phyloP scores from a whole-genome alignment of 2,888 invertebrate species.

The Agonopterix heracliana region DNA sequence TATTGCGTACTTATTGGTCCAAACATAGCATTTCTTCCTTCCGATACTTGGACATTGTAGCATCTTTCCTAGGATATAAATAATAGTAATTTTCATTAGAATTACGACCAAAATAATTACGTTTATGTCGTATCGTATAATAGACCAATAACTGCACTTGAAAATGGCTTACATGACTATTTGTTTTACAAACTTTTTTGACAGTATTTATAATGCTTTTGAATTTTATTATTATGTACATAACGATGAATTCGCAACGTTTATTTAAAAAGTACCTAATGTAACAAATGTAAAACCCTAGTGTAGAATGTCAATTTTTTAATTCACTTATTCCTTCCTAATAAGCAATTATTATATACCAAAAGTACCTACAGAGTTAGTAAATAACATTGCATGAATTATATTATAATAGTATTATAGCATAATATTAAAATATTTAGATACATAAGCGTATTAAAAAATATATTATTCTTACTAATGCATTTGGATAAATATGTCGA shows the following conservation, averaged over 20 bases:
- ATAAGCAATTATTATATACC: slow-evolving; percentile 63
- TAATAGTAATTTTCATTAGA: slow-evolving; percentile 3
- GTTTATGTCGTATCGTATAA: slow-evolving; percentile 9
- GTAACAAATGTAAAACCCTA: slow-evolving; percentile 17
- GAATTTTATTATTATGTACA: too few species aligned
- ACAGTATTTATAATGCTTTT: too few species aligned
- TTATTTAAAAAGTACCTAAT: background rate
- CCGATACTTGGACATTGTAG: too few species aligned
- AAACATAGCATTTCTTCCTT: too few species aligned
- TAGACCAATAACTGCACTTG: slow-evolving; percentile 13
- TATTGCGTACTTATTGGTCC: background rate
- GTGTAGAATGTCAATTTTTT: slow-evolving; percentile 63
- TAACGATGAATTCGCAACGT: too few species aligned
- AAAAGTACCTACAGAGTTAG: slow-evolving; percentile 59
- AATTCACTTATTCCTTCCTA: slow-evolving; percentile 68
- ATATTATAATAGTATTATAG: slow-evolving; percentile 34
- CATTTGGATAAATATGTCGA: slow-evolving; percentile 3
- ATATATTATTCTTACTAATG: slow-evolving; percentile 2
- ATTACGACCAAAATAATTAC: slow-evolving; percentile 9
- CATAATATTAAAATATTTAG: slow-evolving; percentile 19
- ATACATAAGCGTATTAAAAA: slow-evolving; percentile 14
- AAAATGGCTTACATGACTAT: slow-evolving; percentile 4
- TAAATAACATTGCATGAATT: slow-evolving; percentile 48
- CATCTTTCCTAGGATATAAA: too few species aligned
- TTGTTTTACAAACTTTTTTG: too few species aligned